Evolutionary conservation across 2,113 vertebrate species (phyloP).

Genomic region (Cyanoramphus novaezelandiae): DNA sequence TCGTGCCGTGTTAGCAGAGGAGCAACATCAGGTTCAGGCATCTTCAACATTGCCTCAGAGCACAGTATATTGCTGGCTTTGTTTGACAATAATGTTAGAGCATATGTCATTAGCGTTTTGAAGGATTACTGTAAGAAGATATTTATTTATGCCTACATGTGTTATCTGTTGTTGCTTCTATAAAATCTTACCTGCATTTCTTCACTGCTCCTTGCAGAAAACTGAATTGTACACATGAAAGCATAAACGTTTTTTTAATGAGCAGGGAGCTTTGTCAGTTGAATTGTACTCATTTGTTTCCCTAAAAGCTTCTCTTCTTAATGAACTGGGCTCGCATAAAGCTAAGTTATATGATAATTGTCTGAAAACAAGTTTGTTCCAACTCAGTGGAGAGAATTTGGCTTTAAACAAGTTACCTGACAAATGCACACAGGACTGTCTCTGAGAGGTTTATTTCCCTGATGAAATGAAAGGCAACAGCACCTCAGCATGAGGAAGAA

Average conservation of each 20-base stretch:
- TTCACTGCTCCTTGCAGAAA: background rate
- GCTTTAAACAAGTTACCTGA: background rate
- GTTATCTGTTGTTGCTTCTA: slow-evolving; percentile 2
- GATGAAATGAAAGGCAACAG: background rate
- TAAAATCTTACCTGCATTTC: slow-evolving; percentile 7
- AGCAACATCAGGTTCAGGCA: background rate
- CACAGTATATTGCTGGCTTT: background rate
- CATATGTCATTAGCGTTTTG: slow-evolving; percentile 9
- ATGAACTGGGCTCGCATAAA: background rate
- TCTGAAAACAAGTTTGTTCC: background rate
- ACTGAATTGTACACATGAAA: background rate
- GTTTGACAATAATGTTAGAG: background rate
- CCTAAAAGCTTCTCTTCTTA: slow-evolving; percentile 4
- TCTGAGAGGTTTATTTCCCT: background rate
- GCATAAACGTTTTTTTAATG: background rate
- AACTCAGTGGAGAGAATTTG: background rate
- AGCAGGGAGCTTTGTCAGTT: background rate
- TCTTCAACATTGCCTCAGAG: slow-evolving; percentile 20
- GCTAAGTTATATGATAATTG: background rate
- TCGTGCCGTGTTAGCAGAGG: background rate
- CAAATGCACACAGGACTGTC: background rate
- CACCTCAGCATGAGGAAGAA: background rate
- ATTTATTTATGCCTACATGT: background rate
- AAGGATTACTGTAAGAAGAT: background rate
- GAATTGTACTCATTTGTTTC: background rate